Evolutionary conservation across 2,113 vertebrate genomes (phyloP).

Genomic region (Vireo altiloquus): DNA sequence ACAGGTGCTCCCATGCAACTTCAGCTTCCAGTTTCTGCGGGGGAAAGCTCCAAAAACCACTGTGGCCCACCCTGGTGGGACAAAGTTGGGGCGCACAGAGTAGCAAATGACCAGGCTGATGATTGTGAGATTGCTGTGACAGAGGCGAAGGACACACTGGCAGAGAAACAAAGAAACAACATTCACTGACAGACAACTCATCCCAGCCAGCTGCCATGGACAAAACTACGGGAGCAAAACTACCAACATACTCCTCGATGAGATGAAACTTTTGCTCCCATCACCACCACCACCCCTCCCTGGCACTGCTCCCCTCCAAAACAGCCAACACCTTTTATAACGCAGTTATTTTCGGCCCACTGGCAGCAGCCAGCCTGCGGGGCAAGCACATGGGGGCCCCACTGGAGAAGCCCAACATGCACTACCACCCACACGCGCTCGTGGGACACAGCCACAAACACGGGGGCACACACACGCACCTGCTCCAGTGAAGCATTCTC

Average conservation of each 20-base stretch:
- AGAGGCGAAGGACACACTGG: not conserved
- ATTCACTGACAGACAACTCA: not conserved
- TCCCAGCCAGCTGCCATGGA: accelerated
- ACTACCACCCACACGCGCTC: not conserved
- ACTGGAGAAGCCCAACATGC: not conserved
- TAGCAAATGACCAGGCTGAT: not conserved
- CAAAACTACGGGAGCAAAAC: not conserved
- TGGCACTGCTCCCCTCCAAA: not conserved
- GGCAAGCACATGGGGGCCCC: not conserved
- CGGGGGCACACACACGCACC: accelerated
- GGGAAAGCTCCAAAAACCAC: not conserved
- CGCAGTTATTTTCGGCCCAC: not conserved
- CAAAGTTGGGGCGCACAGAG: not conserved
- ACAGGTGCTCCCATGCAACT: not conserved
- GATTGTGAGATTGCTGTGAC: not conserved
- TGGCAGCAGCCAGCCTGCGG: not conserved
- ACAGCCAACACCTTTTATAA: not conserved
- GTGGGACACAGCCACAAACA: not conserved
- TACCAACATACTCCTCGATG: not conserved
- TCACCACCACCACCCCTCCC: not conserved
- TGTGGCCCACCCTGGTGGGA: not conserved
- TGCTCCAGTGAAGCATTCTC: not conserved
- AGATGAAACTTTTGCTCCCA: not conserved
- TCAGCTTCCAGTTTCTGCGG: not conserved
- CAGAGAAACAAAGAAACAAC: not conserved